Conservation (phyloP, 2,888 invertebrate genomes). For the Dasysyrphus tricinctus region DNA sequence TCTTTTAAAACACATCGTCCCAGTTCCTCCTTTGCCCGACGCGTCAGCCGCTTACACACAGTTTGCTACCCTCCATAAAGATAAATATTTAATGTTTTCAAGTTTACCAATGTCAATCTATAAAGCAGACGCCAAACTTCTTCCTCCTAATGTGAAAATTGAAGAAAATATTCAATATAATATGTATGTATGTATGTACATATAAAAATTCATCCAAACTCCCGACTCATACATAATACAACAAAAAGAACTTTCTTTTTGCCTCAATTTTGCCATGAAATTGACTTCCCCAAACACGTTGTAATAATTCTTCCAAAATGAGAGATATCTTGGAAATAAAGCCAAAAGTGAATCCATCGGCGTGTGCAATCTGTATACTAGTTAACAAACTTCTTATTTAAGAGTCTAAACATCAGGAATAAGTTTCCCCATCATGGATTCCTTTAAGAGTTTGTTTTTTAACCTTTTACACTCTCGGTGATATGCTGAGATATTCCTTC, state of each 20-base stretch:
- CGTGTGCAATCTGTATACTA: slow-evolving; percentile 49
- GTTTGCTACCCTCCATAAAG: not conserved
- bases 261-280: not conserved
- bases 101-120: slow-evolving; percentile 25
- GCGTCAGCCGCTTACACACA: not conserved
- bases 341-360: slow-evolving; percentile 27
- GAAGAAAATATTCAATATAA: not conserved
- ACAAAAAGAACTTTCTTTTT: not conserved
- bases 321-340: slow-evolving; percentile 20
- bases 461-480: not conserved
- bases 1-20: not conserved
- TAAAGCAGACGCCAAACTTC: slow-evolving; percentile 35
- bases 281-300: slow-evolving; percentile 14
- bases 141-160: not conserved
- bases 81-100: not conserved
- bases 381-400: slow-evolving; percentile 24
- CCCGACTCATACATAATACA: not conserved
- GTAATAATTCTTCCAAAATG: slow-evolving; percentile 19
- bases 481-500: slow-evolving; percentile 16
- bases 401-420: not conserved
- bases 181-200: not conserved
- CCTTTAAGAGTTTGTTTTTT: slow-evolving; percentile 24
- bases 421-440: not conserved
- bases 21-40: not conserved
- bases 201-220: not conserved